Base-by-base conservation (phyloP, 2,797 vertebrate genomes). In the Anguilla marmorata region DNA sequence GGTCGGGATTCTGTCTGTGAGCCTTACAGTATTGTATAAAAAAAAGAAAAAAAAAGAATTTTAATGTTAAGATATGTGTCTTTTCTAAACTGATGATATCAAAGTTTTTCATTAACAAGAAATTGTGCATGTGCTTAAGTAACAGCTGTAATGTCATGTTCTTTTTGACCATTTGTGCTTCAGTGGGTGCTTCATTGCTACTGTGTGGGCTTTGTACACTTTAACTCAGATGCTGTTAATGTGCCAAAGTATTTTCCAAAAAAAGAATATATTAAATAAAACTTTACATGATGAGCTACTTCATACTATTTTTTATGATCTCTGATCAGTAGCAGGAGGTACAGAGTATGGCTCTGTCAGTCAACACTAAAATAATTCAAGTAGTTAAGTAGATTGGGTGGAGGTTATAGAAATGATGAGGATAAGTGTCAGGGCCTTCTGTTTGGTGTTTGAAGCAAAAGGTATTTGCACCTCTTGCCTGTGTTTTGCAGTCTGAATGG, bases 221-320 rank as follows among this genome's bases (percentile, higher is more conserved):
- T 91, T 90, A 90, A 91, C 93, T 95, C 92, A 88, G 83, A 93
- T 92, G 91, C 90, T 95, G 94, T 96, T 93, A 79, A 93, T 88
- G 92, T 97, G 95, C 96, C 96, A 93, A 94, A 92, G 93, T 92
- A 92, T 92, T 86, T 93, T 89, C 93, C 92, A 86, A 88, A 89
- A 94, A 92, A 93, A 85, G n/a, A 56, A 87, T 87, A 69, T 82
- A 63, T 69, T 84, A 87, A 72, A 85, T 84, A 45, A 83, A 72
- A 50, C 45, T 86, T 86, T 48, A 60, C 66, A 87, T 85, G 66
- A 86, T 84, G 66, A 86, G 85, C 52, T 85, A 63, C 86, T 88
- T 87, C 24, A 54, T 72, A 56, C 41, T 86, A 14, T 86, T 9
- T 86, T 50, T 69, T 86, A 60, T 86, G 56, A 41, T 50, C 41